Conservation (phyloP, 2,797 vertebrate genomes). For the Buphagus erythrorhynchus region DNA sequence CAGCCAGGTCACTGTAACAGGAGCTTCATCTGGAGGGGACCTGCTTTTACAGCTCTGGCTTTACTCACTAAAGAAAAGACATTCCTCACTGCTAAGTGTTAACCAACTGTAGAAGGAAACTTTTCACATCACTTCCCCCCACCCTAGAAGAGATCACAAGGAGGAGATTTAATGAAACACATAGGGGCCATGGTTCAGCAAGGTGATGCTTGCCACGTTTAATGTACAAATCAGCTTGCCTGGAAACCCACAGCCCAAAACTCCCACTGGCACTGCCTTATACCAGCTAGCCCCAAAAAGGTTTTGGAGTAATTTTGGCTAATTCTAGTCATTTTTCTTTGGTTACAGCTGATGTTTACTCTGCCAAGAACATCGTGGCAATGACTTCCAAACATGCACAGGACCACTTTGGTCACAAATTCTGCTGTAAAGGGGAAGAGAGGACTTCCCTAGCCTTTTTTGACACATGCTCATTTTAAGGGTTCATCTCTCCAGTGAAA, state of each 20-base stretch:
- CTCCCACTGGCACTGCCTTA: not conserved
- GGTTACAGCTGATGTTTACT: not conserved
- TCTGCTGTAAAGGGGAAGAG: not conserved
- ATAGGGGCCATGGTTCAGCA: not conserved
- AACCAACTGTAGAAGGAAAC: not conserved
- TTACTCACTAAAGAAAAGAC: not conserved
- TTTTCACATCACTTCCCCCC: not conserved
- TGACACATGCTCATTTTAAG: not conserved
- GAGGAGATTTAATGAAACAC: not conserved
- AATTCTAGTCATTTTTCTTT: not conserved
- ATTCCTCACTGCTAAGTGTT: not conserved
- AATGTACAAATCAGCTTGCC: not conserved
- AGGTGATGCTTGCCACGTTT: not conserved
- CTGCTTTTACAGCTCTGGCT: not conserved
- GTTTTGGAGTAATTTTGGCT: not conserved
- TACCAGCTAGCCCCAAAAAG: not conserved
- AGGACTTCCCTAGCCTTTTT: not conserved
- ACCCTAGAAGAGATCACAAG: not conserved
- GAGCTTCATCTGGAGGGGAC: not conserved
- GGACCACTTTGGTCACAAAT: not conserved
- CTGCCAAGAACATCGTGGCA: not conserved
- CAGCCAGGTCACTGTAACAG: not conserved
- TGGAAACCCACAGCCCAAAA: not conserved
- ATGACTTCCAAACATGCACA: not conserved
- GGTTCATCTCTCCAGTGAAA: not conserved